Percentiles rank a stretch among this genome's conserved stretches.
Evolutionary conservation across 2,888 invertebrate genomes (phyloP).

Genomic region (Gisinianus flammeolus): DNA sequence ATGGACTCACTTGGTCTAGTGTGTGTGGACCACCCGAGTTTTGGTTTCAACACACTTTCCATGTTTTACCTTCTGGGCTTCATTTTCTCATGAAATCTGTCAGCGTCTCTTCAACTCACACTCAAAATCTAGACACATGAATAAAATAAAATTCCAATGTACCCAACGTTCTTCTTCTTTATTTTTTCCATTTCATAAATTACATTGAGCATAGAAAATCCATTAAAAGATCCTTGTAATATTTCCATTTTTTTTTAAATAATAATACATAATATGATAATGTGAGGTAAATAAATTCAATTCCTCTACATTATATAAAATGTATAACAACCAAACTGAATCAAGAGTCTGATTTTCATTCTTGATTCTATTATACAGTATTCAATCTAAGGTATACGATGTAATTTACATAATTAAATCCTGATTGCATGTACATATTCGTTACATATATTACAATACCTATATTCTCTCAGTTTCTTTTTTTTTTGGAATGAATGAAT

Average conservation of each 20-base stretch:
- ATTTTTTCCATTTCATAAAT: conserved; percentile 25
- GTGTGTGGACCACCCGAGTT: conserved; percentile 30
- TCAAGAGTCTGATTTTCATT: too few relatives aligned
- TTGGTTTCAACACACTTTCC: conserved; percentile 37
- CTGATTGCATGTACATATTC: not conserved
- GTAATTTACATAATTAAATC: conserved; percentile 1
- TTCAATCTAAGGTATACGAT: not conserved
- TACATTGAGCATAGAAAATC: conserved; percentile 25
- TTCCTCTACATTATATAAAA: not conserved
- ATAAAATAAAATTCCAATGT: conserved; percentile 13
- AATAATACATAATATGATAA: too few relatives aligned
- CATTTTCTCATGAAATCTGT: conserved; percentile 31
- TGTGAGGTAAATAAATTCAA: conserved; percentile 6
- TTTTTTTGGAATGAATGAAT: not conserved
- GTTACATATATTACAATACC: not conserved
- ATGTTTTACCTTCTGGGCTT: conserved; percentile 36
- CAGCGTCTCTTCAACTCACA: conserved; percentile 19
- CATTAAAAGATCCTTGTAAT: conserved; percentile 5
- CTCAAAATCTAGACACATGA: not conserved
- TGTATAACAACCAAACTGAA: too few relatives aligned
- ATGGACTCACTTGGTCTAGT: conserved; percentile 30
- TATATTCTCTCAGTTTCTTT: too few relatives aligned
- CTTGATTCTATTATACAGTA: not conserved
- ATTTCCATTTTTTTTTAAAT: not conserved
- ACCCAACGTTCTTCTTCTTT: not conserved